Base-by-base conservation (phyloP, 2,113 vertebrate genomes). In the Pionites leucogaster region DNA sequence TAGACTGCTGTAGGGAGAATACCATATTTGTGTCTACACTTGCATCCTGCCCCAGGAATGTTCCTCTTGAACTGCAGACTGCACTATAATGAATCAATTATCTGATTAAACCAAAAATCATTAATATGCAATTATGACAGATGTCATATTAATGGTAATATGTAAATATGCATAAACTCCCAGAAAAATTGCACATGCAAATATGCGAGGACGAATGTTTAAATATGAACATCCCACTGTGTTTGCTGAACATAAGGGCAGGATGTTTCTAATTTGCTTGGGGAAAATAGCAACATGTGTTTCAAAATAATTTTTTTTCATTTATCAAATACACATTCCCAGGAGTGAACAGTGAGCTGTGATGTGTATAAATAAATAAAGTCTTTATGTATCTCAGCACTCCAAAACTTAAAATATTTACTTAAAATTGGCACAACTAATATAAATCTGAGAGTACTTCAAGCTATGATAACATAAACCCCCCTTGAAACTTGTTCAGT, bases 41-140 rank as follows among this genome's bases (percentile, higher is more conserved):
- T 1, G 2, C 7, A 8, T 52, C 57, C 39, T 68, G 41, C 37
- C 57, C 75, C 16, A 28, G 69, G 82, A 57, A 68, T 44, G 29
- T 84, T 89, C 42, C 35, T 5, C 19, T 77, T 31, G 57, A 68
- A 50, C 13, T 75, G 33, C 3, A 14, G 84, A 79, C 42, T 94
- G 53, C 57, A 86, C 50, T 77, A 35, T 82, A 94, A 86, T 88
- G 93, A 91, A 96, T 86, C 86, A 96, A 90, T 96, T 97, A 92
- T 77, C 76, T 77, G 57, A 91, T 96, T 94, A 95, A 95, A 91
- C 5, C 4, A 10, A 86, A 90, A 96, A 86, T 72, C 90, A 87
- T 95, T 92, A 91, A 93, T 88, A 93, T 93, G 78, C 39, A 87
- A 59, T 96, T 89, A 89, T 97, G 96, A 92, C 92, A 97, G 93